phyloP scores from a whole-genome alignment of 1,140 invertebrate species.

The Drosophila carrolli region DNA sequence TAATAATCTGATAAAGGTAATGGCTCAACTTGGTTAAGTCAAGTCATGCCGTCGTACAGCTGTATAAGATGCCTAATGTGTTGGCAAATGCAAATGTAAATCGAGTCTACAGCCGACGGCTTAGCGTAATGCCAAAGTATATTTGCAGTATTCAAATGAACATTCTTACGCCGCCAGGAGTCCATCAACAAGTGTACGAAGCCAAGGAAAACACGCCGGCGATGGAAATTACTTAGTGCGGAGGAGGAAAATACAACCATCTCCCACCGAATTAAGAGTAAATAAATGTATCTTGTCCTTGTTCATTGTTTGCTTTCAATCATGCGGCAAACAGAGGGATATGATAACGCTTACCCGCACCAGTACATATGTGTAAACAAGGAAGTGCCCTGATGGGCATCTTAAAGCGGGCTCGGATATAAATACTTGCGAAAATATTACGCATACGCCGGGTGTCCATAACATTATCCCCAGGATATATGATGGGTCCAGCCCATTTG shows the following conservation, averaged over 20 bases:
- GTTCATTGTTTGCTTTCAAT: constrained; percentile 45
- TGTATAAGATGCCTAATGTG: constrained; percentile 11
- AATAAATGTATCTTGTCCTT: constrained; percentile 43
- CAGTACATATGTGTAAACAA: constrained; percentile 4
- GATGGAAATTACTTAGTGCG: constrained; percentile 3
- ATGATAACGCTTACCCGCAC: constrained; percentile 13
- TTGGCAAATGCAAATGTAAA: constrained; percentile 37
- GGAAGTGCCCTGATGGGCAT: constrained; percentile 18
- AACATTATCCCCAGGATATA: constrained; percentile 3
- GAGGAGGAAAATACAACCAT: neutral
- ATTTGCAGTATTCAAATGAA: constrained; percentile 50
- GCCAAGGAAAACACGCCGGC: constrained; percentile 6
- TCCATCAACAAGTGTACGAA: constrained; percentile 41
- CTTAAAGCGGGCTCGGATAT: constrained; percentile 17
- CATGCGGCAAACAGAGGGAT: constrained; percentile 42
- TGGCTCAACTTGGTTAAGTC: constrained; percentile 28
- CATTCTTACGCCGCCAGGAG: constrained; percentile 31
- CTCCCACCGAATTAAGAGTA: constrained; percentile 33
- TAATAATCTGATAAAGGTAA: neutral
- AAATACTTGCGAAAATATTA: constrained; percentile 8
- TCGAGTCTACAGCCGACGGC: constrained; percentile 33
- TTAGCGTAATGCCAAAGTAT: constrained; percentile 36
- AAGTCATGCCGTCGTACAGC: neutral
- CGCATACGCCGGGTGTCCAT: constrained; percentile 27
- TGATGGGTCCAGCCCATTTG: constrained; percentile 5